phyloP scores from a whole-genome alignment of 2,113 vertebrate species.

The Sarotherodon lohbergeri region DNA sequence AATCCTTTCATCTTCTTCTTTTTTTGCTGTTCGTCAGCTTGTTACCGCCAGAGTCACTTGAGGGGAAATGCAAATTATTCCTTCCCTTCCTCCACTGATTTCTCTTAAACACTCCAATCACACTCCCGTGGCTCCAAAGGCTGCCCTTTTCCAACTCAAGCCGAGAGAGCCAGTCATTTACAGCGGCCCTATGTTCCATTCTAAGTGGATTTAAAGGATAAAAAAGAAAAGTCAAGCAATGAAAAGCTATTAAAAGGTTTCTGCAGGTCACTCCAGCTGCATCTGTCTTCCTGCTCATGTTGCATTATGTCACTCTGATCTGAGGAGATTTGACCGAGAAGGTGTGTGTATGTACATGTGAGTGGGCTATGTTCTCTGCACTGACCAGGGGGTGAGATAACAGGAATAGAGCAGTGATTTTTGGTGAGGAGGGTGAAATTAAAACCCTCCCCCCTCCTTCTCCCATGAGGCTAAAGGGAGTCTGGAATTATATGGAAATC shows the following conservation, averaged over 20 bases:
- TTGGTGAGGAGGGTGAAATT: constrained; percentile 8
- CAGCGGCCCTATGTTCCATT: background rate
- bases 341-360: background rate
- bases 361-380: background rate
- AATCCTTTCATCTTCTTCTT: background rate
- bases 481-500: constrained; percentile 26
- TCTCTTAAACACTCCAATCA: constrained; percentile 1
- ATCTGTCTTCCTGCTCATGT: constrained; percentile 46
- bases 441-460: background rate
- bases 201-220: constrained; percentile 45
- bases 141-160: background rate
- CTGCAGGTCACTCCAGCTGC: constrained; percentile 19
- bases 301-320: constrained; percentile 28
- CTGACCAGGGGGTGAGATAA: background rate
- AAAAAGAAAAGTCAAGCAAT: constrained; percentile 30
- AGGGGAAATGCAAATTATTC: constrained; percentile 19
- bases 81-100: background rate
- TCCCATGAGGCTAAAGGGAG: background rate
- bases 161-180: background rate
- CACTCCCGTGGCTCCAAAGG: background rate
- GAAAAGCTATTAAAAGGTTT: constrained; percentile 38
- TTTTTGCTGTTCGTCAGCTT: background rate
- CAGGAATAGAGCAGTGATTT: constrained; percentile 3
- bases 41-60: background rate
- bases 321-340: background rate